phyloP scores from a whole-genome alignment of 2,797 vertebrate genomes.

The Hemibagrus guttatus region DNA sequence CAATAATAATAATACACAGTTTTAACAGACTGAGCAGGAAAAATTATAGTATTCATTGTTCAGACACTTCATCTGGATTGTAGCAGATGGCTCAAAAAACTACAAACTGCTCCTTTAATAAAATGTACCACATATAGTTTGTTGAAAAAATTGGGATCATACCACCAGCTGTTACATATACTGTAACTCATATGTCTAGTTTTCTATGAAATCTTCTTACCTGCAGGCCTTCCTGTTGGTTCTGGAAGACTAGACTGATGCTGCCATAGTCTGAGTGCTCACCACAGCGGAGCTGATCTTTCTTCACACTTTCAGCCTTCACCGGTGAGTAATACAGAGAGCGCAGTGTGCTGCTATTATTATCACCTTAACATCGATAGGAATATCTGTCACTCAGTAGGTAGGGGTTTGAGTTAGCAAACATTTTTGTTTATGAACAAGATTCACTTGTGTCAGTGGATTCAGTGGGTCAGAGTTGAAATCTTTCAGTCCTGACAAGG shows the following conservation, averaged over 20 bases:
- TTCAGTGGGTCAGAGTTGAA: background rate
- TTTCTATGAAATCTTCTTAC: slow-evolving; percentile 48
- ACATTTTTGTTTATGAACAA: background rate
- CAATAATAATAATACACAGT: background rate
- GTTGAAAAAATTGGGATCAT: background rate
- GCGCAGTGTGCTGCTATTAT: slow-evolving; percentile 69
- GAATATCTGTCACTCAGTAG: background rate
- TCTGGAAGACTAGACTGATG: slow-evolving; percentile 76
- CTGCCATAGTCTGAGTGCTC: slow-evolving; percentile 79
- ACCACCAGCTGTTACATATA: background rate
- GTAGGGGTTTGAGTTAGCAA: background rate
- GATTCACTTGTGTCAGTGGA: background rate
- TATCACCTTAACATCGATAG: slow-evolving; percentile 55
- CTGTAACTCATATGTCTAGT: background rate
- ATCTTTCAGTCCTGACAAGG: background rate
- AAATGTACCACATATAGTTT: background rate
- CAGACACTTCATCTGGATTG: too few species aligned
- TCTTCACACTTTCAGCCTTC: slow-evolving; percentile 55
- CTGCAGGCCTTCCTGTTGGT: slow-evolving; percentile 69
- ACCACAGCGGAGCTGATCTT: slow-evolving; percentile 74
- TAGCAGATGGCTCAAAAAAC: background rate
- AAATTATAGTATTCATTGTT: background rate
- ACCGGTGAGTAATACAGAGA: slow-evolving; percentile 72
- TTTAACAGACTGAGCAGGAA: background rate
- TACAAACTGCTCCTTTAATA: too few species aligned